Base-by-base conservation (phyloP, 2,888 invertebrate genomes). In the Lepidochrysops patricia region DNA sequence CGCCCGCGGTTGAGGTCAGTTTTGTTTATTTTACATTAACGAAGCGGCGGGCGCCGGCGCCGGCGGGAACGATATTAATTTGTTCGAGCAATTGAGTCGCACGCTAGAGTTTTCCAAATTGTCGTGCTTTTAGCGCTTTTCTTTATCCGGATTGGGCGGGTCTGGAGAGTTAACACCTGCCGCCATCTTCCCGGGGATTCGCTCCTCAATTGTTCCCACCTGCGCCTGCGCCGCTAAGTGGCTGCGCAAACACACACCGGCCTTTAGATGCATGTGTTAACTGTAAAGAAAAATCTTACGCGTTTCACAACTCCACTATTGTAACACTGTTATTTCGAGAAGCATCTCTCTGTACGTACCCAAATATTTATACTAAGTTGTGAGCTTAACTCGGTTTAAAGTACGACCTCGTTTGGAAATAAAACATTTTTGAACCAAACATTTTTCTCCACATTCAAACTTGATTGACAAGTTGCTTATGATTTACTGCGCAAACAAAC, bases 21-120 rank as follows among this genome's bases (percentile, higher is more conserved):
- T 81, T 85, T 89, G 86, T 89, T 89, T 89, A 87, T 88, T 88
- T 89, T 89, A 80, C 86, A 84, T 77, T 84, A 86, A 84, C 81
- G 86, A 84, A 77, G 78, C 85, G 82, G 84, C 85, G 75, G 87
- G 86, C 86, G 85, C 84, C 82, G 74, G 72, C 68, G 72, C 75
- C 81, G 85, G 86, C 87, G 85, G 79, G 76, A 71, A 81, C 84
- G 79, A 80, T 79, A 83, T 85, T 82, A 80, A 84, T 85, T 80
- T 79, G 80, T 86, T 84, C 75, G 66, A 34, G 73, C 84, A 86
- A 86, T 87, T 84, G 82, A 86, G 85, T 84, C 81, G 82, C 62
- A 63, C 59, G 66, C 61, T 68, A 63, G 66, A 63, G 62, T 65
- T 62, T 58, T 68, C 74, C 73, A 77, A 79, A 78, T 77, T 73